These are phyloP conservation scores for Cervus canadensis DNA, from an alignment of 2,113 vertebrate genomes.

Conservation along the genomic window DNA sequence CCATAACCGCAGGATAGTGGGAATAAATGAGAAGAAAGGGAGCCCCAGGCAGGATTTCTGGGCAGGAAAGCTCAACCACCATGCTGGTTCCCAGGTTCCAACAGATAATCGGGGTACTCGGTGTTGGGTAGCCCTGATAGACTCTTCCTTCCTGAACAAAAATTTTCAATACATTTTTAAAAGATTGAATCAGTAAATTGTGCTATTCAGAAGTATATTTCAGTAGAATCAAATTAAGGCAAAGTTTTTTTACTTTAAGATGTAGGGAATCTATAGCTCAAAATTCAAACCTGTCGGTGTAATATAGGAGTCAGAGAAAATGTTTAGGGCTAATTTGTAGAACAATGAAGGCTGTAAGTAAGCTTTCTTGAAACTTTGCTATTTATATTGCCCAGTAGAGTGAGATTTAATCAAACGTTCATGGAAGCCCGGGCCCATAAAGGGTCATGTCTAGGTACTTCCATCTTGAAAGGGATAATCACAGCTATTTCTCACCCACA, in stretches of 20 bases:
- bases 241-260: not conserved
- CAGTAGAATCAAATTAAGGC: not conserved
- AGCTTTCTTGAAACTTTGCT: not conserved
- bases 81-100: not conserved
- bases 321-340: not conserved
- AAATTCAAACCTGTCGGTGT: not conserved
- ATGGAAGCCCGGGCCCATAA: not conserved
- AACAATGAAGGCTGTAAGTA: not conserved
- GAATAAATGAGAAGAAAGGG: not conserved
- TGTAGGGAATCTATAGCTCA: not conserved
- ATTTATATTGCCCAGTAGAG: not conserved
- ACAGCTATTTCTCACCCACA: not conserved
- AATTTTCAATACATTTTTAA: not conserved
- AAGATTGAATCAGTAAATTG: not conserved
- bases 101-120: not conserved
- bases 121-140: rapidly evolving
- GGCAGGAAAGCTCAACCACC: not conserved
- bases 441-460: not conserved
- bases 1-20: not conserved
- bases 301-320: not conserved
- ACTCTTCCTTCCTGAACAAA: not conserved
- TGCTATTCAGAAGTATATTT: constrained; percentile 18
- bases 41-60: not conserved
- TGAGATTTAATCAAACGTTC: not conserved
- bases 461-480: not conserved